These are phyloP conservation scores for Trichogramma pretiosum DNA, from an alignment of 1,140 invertebrate genomes.

Conservation along the genomic window DNA sequence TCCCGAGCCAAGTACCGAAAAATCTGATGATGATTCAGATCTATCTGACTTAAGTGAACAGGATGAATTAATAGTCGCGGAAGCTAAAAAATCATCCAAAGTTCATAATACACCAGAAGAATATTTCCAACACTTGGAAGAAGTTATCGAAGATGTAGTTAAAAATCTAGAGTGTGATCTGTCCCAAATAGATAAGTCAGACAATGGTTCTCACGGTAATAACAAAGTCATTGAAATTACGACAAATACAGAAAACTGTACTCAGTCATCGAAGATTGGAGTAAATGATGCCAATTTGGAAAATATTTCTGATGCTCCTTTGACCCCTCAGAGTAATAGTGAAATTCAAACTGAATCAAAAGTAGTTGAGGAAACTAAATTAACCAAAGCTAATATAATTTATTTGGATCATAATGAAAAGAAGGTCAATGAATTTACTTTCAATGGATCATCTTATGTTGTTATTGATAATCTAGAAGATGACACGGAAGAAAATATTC, in stretches of 20 bases:
- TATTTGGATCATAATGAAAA: not conserved
- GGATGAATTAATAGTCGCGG: not conserved
- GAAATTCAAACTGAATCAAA: no score
- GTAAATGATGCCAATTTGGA: not conserved
- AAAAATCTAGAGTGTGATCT: not conserved
- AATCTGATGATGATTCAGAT: slow-evolving; percentile 12
- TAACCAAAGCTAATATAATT: not conserved
- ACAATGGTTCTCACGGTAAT: no score
- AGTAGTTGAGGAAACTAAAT: not conserved
- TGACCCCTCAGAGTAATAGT: no score
- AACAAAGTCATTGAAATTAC: no score
- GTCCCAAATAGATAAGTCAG: no score
- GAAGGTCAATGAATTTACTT: no score
- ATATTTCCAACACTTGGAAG: slow-evolving; percentile 2
- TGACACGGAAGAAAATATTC: not conserved
- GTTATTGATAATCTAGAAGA: slow-evolving; percentile 14
- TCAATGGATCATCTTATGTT: slow-evolving; percentile 10
- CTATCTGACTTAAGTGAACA: not conserved
- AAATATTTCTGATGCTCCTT: not conserved
- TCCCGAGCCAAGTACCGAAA: not conserved
- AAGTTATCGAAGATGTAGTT: slow-evolving; percentile 9
- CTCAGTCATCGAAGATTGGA: not conserved
- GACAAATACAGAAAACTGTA: no score
- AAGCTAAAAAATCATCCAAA: not conserved
- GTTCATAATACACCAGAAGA: slow-evolving; percentile 1